Conservation (phyloP, 2,888 invertebrate genomes). For the Eilema sororculum region DNA sequence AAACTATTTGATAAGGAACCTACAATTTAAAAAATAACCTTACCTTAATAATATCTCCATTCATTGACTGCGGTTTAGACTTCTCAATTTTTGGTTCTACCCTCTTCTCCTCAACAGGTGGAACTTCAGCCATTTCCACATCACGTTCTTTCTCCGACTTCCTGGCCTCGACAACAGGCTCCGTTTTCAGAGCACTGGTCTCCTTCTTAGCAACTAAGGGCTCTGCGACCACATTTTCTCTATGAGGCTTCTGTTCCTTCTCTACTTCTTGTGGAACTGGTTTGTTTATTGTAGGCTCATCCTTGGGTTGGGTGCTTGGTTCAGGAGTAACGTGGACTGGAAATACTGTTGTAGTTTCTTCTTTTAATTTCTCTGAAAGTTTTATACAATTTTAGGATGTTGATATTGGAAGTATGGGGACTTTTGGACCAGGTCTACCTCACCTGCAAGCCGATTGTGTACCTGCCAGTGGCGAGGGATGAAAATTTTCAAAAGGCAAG, state of each 20-base stretch:
- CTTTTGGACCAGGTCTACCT: too few species aligned
- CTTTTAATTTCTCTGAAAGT: constrained; percentile 61
- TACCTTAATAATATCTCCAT: constrained; percentile 79
- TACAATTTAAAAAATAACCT: constrained; percentile 2
- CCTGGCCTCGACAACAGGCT: constrained; percentile 53
- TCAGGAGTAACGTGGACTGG: constrained; percentile 34
- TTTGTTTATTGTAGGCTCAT: constrained; percentile 42
- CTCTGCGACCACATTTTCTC: constrained; percentile 38
- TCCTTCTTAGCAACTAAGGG: constrained; percentile 46
- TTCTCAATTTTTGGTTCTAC: constrained; percentile 63
- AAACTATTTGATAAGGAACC: not conserved
- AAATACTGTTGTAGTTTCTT: constrained; percentile 41
- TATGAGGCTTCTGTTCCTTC: constrained; percentile 45
- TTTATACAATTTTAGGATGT: constrained; percentile 15
- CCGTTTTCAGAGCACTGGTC: constrained; percentile 57
- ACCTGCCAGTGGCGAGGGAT: too few species aligned
- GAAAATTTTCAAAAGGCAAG: too few species aligned
- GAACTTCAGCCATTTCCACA: constrained; percentile 71
- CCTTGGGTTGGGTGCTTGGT: constrained; percentile 29
- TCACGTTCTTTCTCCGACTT: constrained; percentile 52
- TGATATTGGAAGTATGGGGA: not conserved
- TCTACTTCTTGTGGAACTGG: constrained; percentile 45
- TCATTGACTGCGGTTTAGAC: constrained; percentile 66
- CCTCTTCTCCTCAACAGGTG: constrained; percentile 64
- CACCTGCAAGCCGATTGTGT: too few species aligned